Evolutionary conservation across 2,113 vertebrate species (phyloP), one percentile per base, ranked within the genome.

Genomic region (Anser brachyrhynchus): DNA sequence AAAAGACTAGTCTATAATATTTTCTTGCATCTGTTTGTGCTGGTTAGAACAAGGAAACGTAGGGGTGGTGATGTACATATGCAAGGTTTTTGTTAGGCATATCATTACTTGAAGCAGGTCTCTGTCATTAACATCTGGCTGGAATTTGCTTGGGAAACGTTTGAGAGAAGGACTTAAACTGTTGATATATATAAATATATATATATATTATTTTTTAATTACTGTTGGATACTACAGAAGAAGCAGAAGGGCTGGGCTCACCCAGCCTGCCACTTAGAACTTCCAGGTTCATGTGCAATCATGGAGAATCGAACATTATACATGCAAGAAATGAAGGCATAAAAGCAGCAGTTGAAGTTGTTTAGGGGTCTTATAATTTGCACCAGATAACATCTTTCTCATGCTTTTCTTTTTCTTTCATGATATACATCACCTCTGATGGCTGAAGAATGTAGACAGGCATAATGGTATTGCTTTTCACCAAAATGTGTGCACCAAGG

Each of bases 391-490:
- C 96, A 90, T 93, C 94, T 94, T 97, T 94, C 76, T 96, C 97
- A 95, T 97, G 96, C 96, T 97, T 97, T 97, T 95, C 95, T 96
- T 98, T 98, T 98, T 97, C 97, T 97, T 98, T 98, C 95, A 98
- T 98, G 94, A 84, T 97, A 89, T 92, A 96, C 96, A 96, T 97
- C 98, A 98, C 98, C 98, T 98, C 97, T 97, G 98, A 98, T 98
- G 98, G 99, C 98, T 98, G 97, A 99, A 98, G 99, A 99, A 99
- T 99, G 99, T 99, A 99, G 98, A 98, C 98, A 98, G 98, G 98
- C 98, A 94, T 98, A 98, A 97, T 91, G 97, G 98, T 97, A 97
- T 97, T 97, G 98, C 97, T 98, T 98, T 96, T 98, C 98, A 98
- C 98, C 98, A 98, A 97, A 98, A 98, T 93, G 90, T 96, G 95